Percentiles rank a stretch among this genome's conserved stretches.
Evolutionary conservation across 2,113 vertebrate genomes (phyloP).

Genomic region (Ophiodon elongatus): DNA sequence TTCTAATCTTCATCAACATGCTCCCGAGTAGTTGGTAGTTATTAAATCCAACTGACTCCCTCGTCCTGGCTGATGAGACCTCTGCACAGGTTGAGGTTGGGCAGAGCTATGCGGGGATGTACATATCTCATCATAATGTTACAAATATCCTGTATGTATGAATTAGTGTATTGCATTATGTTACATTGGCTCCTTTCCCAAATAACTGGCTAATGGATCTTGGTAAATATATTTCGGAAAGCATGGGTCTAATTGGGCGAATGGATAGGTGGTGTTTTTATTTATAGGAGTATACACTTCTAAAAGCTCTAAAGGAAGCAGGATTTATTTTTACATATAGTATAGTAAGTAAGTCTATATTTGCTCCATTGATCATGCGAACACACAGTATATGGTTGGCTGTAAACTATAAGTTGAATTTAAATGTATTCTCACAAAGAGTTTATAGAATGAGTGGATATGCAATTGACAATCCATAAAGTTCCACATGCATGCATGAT

Average conservation of each 20-base stretch:
- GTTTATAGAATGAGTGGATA: neutral
- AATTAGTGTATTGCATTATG: neutral
- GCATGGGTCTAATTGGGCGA: neutral
- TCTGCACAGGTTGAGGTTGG: neutral
- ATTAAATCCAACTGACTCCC: neutral
- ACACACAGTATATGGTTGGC: constrained; percentile 1
- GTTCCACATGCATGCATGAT: constrained; percentile 3
- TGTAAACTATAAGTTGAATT: neutral
- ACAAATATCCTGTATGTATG: neutral
- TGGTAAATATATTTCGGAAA: neutral
- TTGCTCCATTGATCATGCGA: neutral
- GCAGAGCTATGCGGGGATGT: neutral
- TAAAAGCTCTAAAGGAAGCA: neutral
- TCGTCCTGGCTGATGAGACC: no score
- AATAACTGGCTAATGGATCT: neutral
- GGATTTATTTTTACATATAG: neutral
- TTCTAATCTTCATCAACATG: neutral
- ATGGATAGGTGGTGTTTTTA: neutral
- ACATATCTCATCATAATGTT: neutral
- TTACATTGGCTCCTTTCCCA: neutral
- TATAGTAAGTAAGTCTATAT: no score
- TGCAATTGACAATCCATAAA: constrained; percentile 9
- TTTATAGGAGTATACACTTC: neutral
- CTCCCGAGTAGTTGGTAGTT: neutral
- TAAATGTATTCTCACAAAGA: constrained; percentile 3